Evolutionary conservation across 1,140 invertebrate species (phyloP), one percentile per base, ranked within the genome.

Genomic region (Leptinotarsa texana): DNA sequence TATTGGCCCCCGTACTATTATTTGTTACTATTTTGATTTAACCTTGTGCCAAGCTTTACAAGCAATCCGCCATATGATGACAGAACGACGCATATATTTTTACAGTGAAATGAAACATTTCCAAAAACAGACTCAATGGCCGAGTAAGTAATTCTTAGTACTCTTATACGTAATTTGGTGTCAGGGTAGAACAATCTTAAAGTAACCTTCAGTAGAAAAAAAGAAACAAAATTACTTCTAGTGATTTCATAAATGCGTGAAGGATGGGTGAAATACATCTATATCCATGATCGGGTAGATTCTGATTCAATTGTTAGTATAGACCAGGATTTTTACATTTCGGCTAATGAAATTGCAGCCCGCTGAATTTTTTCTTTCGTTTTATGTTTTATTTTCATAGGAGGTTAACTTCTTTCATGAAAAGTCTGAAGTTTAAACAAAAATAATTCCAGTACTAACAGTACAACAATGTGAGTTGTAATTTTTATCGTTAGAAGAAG

Each of bases 161-260:
- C 82, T 80, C 80, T 82, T 85, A 85, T 85, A 85, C 84, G 84
- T 85, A 85, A 85, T 84, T 84, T 85, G 83, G 83, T 85, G 84
- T 85, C 84, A 85, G 84, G 84, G 84, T 85, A 85, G 84, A 80
- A 80, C 81, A 79, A 80, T 74, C 67, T 77, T 79, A 73, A 81
- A 80, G 51, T 57, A 57, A 57, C 51, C 51, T 57, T 17, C 51
- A 57, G 51, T 57, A 57, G 51, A 57, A 57, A 57, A 57, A 42
- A 42, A 42, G 8, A 42, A 57, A 57, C 51, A 57, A n/a, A 18
- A 57, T 57, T 57, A 57, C 51, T 57, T 4, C 51, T 57, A 57
- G 51, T n/a, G 13, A 57, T 17, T 57, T 15, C 51, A 15, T 57
- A 15, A 57, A 57, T n/a, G 51, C 17, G 51, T 57, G 13, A 57